phyloP scores from a whole-genome alignment of 2,888 invertebrate species.

The Tachina fera region DNA sequence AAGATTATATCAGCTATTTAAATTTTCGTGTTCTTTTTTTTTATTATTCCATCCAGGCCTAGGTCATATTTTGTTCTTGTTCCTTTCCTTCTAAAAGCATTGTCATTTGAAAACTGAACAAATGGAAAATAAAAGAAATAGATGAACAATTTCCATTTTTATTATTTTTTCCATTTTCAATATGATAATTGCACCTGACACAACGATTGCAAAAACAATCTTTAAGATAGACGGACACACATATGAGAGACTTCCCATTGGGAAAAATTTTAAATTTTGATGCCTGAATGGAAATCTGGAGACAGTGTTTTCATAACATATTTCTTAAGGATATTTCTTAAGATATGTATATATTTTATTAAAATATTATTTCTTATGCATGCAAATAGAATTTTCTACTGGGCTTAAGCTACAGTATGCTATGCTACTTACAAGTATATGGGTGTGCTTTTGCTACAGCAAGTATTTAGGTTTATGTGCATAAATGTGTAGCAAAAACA shows the following conservation, averaged over 20 bases:
- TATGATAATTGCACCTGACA: constrained; percentile 73
- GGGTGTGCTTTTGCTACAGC: background rate
- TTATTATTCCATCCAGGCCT: constrained; percentile 48
- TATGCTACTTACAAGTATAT: background rate
- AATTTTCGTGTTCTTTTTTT: background rate
- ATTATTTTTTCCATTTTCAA: constrained; percentile 62
- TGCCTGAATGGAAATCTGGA: constrained; percentile 1
- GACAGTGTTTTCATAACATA: background rate
- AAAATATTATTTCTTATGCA: background rate
- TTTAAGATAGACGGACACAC: constrained; percentile 21
- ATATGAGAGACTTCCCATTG: constrained; percentile 36
- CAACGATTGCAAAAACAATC: constrained; percentile 35
- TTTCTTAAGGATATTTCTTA: background rate
- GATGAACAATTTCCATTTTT: constrained; percentile 53
- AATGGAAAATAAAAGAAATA: constrained; percentile 32
- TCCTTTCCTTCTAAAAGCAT: constrained; percentile 45
- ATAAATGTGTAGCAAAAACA: constrained; percentile 55
- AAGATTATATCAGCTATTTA: constrained; percentile 21
- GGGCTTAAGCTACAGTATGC: background rate
- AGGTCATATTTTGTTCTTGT: constrained; percentile 6
- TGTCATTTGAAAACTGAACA: constrained; percentile 55
- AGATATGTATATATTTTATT: background rate
- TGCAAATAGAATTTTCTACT: constrained; percentile 1
- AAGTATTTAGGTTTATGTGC: background rate
- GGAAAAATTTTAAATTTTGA: constrained; percentile 46